Base-by-base conservation (phyloP, 1,140 invertebrate species). In the Scylla paramamosain region DNA sequence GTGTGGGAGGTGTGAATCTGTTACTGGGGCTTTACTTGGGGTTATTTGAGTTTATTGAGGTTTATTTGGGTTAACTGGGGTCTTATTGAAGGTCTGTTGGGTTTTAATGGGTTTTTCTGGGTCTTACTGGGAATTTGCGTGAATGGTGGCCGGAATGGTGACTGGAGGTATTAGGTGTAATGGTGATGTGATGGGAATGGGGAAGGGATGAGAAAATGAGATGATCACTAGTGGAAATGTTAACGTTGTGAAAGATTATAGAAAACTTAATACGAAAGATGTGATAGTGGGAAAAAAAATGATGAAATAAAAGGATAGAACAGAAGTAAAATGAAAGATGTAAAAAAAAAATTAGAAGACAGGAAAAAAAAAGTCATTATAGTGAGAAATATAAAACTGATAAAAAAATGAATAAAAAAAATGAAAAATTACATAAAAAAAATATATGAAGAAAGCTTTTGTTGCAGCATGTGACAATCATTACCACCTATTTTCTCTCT, bases 391-490 rank as follows among this genome's bases (percentile, higher is more conserved):
- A 86, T 28, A 86, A 86, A 31, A 31, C 28, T 20, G n/a, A 86
- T 16, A 1, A 86, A 86, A 86, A 39, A 86, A n/a, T 0, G 20
- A 86, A 14, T 6, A 88, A 88, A 7, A 32, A 88, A 39, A 88
- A 39, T 12, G 4, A 25, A 12, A 88, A 20, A 32, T 12, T 32
- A 77, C 6, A n/a, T 20, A 12, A 59, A 59, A 59, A 59, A 59
- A 59, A 3, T 52, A 93, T 93, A 89, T 94, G 86, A 89, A 94
- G 93, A 82, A 94, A 94, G 87, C 52, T 94, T 94, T 94, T 94
- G 93, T 94, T 82, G 48, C 59, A 77, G 45, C 93, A 94, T 94
- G 8, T 94, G 93, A 94, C 67, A 94, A 86, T 94, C 93, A 94
- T 90, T 94, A 90, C 86, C 52, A 45, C 52, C 7, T 28, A 46